Base-by-base conservation (phyloP, 53 echinoderm and acorn worm species). In the Stichopus horrens region DNA sequence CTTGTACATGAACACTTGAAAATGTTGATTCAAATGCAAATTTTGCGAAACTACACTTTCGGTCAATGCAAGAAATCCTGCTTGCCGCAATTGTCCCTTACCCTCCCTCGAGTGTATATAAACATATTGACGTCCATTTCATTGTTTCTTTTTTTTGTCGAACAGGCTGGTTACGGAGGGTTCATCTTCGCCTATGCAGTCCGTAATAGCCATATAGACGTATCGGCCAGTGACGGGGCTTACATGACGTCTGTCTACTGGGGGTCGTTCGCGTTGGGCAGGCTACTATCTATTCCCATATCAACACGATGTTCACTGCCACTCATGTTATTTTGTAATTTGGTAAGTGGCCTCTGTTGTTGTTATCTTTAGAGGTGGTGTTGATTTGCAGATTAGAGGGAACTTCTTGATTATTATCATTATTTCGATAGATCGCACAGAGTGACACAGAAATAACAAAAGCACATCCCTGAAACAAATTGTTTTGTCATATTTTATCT, bases 241-340 rank as follows among this genome's bases (percentile, higher is more conserved):
- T 98, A 98, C 89, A 91, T 98, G 88, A 98, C 95, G 5, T 95
- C 98, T 0, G 95, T 98, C 86, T 98, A 90, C 92, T 98, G 98
- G 98, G 98, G 98, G 55, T 87, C 95, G 77, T 98, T 98, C 89
- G 98, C 98, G 23, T 86, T 98, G 16, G 98, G 98, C 19, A 81
- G 98, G 54, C 93, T 98, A 21, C 80, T 98, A 11, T 98, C 98
- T 79, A 98, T 98, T 57, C 98, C 98, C 18, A 92, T 98, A 79
- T 98, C 98, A 52, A 98, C 98, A 11, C 86, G 91, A 84, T 93
- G 96, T 66, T 94, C 95, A 5, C 91, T 95, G 5, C 88, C 95
- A 23, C 60, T 93, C 68, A 98, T 98, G 98, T 86, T 98, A 21
- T 90, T 98, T 23, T 90, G 91, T 10, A 98, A 98, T 89, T 55